Evolutionary conservation across 2,888 invertebrate species (phyloP).

Genomic region (Lycocerus yunnanus): DNA sequence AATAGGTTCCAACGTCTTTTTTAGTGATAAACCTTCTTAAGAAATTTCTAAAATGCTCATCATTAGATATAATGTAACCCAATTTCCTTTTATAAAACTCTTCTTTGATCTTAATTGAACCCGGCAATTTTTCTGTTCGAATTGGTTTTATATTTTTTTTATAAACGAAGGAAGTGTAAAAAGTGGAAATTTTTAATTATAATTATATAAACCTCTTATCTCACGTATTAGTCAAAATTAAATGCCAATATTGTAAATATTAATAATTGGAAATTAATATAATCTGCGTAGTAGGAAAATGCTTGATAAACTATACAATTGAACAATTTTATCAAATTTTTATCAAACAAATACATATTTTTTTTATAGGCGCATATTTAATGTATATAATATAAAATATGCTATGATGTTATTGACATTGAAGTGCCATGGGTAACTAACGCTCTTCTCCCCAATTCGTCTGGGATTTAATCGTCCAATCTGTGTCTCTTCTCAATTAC

Average conservation of each 20-base stretch:
- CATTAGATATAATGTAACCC: neutral
- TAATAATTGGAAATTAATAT: neutral
- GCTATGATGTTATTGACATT: neutral
- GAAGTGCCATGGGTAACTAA: neutral
- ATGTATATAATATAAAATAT: neutral
- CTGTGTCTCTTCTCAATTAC: constrained; percentile 51
- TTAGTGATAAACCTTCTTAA: neutral
- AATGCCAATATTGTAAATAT: neutral
- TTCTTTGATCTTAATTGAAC: neutral
- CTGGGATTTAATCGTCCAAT: constrained; percentile 14
- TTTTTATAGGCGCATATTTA: neutral
- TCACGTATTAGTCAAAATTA: neutral
- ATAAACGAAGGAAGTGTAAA: neutral
- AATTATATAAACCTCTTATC: neutral
- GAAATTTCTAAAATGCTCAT: neutral
- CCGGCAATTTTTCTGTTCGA: neutral
- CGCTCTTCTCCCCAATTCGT: neutral
- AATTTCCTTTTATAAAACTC: neutral
- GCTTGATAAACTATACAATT: neutral
- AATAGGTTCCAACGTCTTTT: neutral
- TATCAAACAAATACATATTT: neutral
- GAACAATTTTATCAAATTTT: neutral
- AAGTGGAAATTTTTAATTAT: neutral
- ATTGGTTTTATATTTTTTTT: neutral
- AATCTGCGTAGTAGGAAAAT: neutral